Conservation (phyloP, 2,888 invertebrate species). For the Mamestra brassicae region DNA sequence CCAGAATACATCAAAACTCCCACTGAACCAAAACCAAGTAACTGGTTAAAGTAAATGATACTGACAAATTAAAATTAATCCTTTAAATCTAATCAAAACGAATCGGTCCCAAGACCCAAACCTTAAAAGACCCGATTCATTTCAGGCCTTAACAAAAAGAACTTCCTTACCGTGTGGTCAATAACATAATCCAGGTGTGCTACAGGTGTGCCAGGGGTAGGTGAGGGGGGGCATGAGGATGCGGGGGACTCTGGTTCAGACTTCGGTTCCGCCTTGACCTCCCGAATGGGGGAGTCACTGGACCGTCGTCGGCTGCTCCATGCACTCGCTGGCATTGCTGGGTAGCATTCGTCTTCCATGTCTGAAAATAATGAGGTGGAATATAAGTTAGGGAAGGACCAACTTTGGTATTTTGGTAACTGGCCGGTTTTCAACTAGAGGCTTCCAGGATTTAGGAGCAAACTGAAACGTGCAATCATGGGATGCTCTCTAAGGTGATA, state of each 20-base stretch:
- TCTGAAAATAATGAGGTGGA: constrained; percentile 89
- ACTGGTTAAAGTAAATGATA: not conserved
- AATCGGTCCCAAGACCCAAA: not conserved
- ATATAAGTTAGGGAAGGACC: constrained; percentile 2
- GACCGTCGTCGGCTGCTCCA: constrained; percentile 85
- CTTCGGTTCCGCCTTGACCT: constrained; percentile 95
- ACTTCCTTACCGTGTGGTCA: constrained; percentile 91
- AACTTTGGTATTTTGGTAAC: not conserved
- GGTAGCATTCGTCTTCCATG: constrained; percentile 97
- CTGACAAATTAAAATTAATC: not conserved
- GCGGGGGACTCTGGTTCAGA: constrained; percentile 94
- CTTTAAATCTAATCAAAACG: not conserved
- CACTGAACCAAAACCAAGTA: not conserved
- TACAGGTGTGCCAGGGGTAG: constrained; percentile 91
- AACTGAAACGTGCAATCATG: not conserved
- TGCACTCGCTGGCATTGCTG: constrained; percentile 93
- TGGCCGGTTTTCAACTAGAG: not conserved
- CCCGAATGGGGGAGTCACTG: constrained; percentile 80
- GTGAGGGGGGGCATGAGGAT: constrained; percentile 94
- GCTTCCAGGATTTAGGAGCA: not conserved
- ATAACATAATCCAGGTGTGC: constrained; percentile 91
- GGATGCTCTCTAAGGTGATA: too few species aligned
- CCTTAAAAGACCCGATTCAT: not conserved
- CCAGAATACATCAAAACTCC: too few species aligned
- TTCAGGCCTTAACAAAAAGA: not conserved